These are phyloP conservation scores for Athene noctua DNA, from an alignment of 2,113 vertebrate genomes.

Conservation along the genomic window DNA sequence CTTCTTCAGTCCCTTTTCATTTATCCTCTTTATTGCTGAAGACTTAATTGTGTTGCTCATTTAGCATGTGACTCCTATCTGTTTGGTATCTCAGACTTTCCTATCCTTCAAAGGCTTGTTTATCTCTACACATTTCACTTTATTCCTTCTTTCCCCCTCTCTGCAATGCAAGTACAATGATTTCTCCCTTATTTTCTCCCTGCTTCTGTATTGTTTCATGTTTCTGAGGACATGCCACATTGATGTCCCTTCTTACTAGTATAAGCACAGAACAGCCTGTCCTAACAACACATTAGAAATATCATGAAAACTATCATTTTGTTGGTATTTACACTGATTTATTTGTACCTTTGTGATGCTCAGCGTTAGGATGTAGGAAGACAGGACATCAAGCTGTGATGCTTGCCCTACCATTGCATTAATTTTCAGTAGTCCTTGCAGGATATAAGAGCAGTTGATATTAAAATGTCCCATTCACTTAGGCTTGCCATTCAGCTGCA, in stretches of 20 bases:
- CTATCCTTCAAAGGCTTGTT: neutral
- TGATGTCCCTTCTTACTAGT: neutral
- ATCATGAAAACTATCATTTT: neutral
- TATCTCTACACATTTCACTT: neutral
- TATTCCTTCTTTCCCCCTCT: neutral
- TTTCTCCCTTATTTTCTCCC: neutral
- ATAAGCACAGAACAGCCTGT: neutral
- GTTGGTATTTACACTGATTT: neutral
- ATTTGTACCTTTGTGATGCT: neutral
- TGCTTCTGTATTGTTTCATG: neutral
- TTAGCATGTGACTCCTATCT: neutral
- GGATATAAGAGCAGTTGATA: neutral
- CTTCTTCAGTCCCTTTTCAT: neutral
- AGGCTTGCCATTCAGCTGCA: constrained; percentile 36
- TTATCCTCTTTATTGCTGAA: neutral
- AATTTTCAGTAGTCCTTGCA: neutral
- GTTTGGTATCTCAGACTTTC: neutral
- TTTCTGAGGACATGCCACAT: neutral
- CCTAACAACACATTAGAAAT: neutral
- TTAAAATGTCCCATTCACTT: constrained; percentile 15
- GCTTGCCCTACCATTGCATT: neutral
- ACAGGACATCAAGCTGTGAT: neutral
- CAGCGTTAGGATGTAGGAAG: neutral
- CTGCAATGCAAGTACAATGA: neutral
- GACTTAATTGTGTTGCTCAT: neutral